Conservation (phyloP, 2,888 invertebrate genomes). For the Melipona beecheii region DNA sequence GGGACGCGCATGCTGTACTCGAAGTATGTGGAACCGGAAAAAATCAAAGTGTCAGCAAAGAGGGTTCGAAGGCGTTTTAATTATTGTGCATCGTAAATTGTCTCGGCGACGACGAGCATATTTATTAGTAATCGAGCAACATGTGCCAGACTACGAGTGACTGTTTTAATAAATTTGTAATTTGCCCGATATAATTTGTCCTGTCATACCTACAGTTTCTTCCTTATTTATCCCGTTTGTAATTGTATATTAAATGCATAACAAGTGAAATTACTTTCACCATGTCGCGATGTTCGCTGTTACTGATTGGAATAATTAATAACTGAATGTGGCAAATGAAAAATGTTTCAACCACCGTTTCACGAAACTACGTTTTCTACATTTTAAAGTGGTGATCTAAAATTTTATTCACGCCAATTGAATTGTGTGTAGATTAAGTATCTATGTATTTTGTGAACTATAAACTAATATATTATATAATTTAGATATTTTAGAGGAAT, state of each 20-base stretch:
- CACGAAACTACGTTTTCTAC: neutral
- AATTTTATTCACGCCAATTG: neutral
- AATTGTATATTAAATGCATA: constrained; percentile 12
- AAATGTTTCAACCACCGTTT: neutral
- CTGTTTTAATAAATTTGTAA: constrained; percentile 42
- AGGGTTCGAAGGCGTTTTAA: constrained; percentile 6
- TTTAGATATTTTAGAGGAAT: too few species aligned
- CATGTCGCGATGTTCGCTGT: neutral
- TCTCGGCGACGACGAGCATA: constrained; percentile 12
- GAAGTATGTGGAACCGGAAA: neutral
- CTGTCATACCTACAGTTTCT: neutral
- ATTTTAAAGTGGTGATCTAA: neutral
- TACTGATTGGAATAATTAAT: constrained; percentile 14
- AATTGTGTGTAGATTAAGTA: too few species aligned
- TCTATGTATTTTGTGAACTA: too few species aligned
- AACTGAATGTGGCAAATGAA: neutral
- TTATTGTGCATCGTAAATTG: constrained; percentile 27
- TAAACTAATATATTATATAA: too few species aligned
- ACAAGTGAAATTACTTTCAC: constrained; percentile 26
- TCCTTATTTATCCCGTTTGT: neutral
- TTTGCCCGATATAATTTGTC: constrained; percentile 13
- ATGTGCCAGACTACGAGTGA: neutral
- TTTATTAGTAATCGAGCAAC: constrained; percentile 26
- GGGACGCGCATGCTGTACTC: constrained; percentile 11
- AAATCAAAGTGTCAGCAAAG: constrained; percentile 1